Percentiles rank a stretch among this genome's conserved stretches.
Conservation (phyloP, 2,113 vertebrate genomes). For the Oriolus oriolus region DNA sequence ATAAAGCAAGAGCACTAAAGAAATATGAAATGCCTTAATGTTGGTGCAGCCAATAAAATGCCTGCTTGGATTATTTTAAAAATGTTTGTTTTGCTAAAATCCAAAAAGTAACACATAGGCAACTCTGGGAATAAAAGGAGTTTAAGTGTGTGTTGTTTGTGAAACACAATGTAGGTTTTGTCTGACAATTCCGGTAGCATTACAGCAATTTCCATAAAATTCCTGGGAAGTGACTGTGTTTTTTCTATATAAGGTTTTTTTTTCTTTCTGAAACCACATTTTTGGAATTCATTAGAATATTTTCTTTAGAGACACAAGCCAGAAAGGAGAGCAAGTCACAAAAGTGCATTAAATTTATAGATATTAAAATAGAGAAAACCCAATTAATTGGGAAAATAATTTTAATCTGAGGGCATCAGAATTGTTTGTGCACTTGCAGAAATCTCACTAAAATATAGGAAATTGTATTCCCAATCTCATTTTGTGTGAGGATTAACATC, state of each 20-base stretch:
- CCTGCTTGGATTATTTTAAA: conserved; percentile 60
- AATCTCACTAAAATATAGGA: neutral
- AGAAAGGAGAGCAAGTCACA: neutral
- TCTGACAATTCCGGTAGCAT: neutral
- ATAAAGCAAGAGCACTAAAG: conserved; percentile 72
- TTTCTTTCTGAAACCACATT: neutral
- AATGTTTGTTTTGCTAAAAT: conserved; percentile 65
- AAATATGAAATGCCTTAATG: conserved; percentile 62
- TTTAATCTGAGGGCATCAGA: neutral
- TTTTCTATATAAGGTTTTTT: neutral
- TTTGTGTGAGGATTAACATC: neutral
- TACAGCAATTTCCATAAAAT: neutral
- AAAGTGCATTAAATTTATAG: neutral
- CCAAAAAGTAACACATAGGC: conserved; percentile 13
- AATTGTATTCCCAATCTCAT: neutral
- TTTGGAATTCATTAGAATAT: neutral
- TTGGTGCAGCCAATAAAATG: conserved; percentile 56
- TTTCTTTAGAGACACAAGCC: neutral
- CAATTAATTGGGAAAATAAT: neutral
- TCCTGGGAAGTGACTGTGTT: neutral
- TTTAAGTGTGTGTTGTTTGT: neutral
- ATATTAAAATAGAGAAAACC: neutral
- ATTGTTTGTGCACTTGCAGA: neutral
- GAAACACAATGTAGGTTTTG: neutral
- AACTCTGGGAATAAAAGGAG: conserved; percentile 2